Conservation (phyloP, 2,888 invertebrate species). For the Drosophila buzzatii region DNA sequence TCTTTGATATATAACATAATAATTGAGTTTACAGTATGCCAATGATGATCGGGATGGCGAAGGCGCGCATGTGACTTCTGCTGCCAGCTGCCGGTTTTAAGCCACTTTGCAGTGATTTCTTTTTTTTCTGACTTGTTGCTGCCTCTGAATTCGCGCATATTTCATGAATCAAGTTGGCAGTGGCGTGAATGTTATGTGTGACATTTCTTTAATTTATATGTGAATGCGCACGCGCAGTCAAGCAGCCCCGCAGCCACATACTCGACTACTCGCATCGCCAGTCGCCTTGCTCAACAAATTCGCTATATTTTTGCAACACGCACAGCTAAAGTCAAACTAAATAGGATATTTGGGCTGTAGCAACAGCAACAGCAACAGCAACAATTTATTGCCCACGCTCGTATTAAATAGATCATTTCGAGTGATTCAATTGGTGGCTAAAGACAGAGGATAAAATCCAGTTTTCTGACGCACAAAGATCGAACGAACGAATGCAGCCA, state of each 20-base stretch:
- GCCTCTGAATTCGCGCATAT: conserved; percentile 64
- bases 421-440: conserved; percentile 51
- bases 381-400: conserved; percentile 67
- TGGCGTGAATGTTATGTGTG: conserved; percentile 73
- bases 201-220: conserved; percentile 79
- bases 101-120: conserved; percentile 38
- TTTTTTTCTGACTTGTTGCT: conserved; percentile 52
- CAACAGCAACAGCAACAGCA: conserved; percentile 21
- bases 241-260: neutral
- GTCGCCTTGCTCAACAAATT: conserved; percentile 11
- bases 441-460: conserved; percentile 24
- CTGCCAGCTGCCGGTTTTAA: conserved; percentile 23
- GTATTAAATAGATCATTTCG: conserved; percentile 75
- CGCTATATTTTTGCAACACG: conserved; percentile 45
- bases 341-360: conserved; percentile 61
- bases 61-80: conserved; percentile 22
- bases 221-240: conserved; percentile 78
- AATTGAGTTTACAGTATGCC: conserved; percentile 55
- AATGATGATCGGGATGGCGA: conserved; percentile 15
- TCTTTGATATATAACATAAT: neutral
- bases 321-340: conserved; percentile 64
- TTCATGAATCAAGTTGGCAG: conserved; percentile 75
- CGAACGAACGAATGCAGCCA: conserved; percentile 28
- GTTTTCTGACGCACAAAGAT: conserved; percentile 36
- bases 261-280: neutral